Evolutionary conservation across 2,888 invertebrate species (phyloP), one percentile per base, ranked within the genome.

Genomic region (Serripes groenlandicus): DNA sequence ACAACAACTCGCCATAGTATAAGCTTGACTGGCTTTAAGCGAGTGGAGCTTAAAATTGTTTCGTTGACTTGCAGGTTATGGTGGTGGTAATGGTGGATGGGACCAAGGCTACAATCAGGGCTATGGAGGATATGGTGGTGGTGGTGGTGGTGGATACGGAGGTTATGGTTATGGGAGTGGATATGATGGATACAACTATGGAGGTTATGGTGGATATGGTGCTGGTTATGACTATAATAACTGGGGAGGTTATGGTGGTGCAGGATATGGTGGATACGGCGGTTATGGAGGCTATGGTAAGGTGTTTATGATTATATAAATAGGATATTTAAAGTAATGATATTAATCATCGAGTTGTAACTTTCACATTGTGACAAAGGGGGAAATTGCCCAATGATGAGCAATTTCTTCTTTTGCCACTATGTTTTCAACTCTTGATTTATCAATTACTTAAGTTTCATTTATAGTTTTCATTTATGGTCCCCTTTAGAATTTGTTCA

Each of bases 81-180:
- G 86, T 28, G 78, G 74, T 42, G 84, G 84, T 58, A 82, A 83
- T 75, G 70, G 78, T 60, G 82, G 83, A 42, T 81, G 77, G 35
- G 75, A 71, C 35, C 73, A 62, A 34, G 60, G 69, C 21, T 70
- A 78, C 32, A 62, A 64, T 32, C 75, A 85, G 35, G 81, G 83
- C 21, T 74, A 83, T 42, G 83, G 66, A 3, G 35, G 82, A 66
- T 88, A 90, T 76, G 87, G 86, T 74, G 85, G 91, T 77, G 75
- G 81, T 66, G 68, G 78, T 37, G 90, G 87, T 75, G 90, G 92
- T 66, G 89, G 97, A 91, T 97, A 97, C 88, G 92, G 93, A 90
- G 88, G 87, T 34, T 62, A 62, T 18, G 96, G n/a, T n/a, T n/a
- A n/a, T n/a, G n/a, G n/a, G n/a, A n/a, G 91, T 68, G 86, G 87